Evolutionary conservation across 2,113 vertebrate species (phyloP), one percentile per base, ranked within the genome.

Genomic region (Salvelinus sp.): DNA sequence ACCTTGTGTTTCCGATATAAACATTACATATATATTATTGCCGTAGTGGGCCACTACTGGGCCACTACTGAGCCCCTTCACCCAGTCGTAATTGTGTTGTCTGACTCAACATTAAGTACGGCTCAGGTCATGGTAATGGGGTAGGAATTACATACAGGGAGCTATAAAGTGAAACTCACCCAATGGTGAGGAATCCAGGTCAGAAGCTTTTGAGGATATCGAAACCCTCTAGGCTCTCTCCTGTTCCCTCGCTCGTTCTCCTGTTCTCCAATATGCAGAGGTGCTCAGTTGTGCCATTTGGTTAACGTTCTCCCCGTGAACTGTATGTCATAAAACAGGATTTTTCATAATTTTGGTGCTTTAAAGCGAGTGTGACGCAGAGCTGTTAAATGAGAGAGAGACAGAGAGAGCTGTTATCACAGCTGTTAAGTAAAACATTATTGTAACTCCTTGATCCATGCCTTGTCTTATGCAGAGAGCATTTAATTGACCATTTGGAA

Each of bases 361-460:
- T 50, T 50, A 14, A 50, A 14, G 47, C 12, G 13, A 50, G 13
- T 14, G 30, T 33, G 5, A 48, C 7, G 47, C 12, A 1, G 47
- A 3, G 47, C 47, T 50, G 9, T 50, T 50, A 48, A 48, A 48
- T 48, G 6, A 50, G 14, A 57, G 50, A 57, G 50, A 18, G 50
- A 54, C 14, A 18, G 14, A 54, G 50, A 54, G 50, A 54, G 12
- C 54, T 27, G 70, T 69, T 76, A 76, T 80, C 75, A 23, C 38
- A 63, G 72, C 20, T 73, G 70, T 71, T 72, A 23, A 67, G 70
- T 57, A 30, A 50, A 28, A 28, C 74, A 47, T 80, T 73, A 73
- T 63, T 33, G 3, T 69, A 73, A 28, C 22, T 65, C 65, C 13
- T 22, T n/a, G 57, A 33, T 69, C 66, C 33, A 6, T 18, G 33